Evolutionary conservation across 2,888 invertebrate genomes (phyloP), one percentile per base, ranked within the genome.

Genomic region (Aleiodes alternator): DNA sequence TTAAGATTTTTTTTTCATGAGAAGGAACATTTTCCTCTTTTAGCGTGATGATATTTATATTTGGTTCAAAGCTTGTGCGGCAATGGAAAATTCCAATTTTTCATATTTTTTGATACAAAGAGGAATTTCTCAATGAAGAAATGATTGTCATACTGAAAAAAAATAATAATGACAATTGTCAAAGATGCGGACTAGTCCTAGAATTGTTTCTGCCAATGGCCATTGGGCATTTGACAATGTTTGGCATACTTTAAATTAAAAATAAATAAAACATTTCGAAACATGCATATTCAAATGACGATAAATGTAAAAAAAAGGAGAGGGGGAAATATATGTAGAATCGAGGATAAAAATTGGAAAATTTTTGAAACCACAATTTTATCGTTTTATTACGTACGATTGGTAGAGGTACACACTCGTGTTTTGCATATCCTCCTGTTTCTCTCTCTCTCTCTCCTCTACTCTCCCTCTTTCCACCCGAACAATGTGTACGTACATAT

Each of bases 391-490:
- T 61, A 12, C 16, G 38, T 38, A 38, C 38, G 14, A 38, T 61
- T 38, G 61, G 16, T 11, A 38, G 38, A 61, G 61, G 61, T 61
- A 61, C 61, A 61, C 38, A 38, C 61, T 14, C 61, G 12, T 61
- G 61, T 61, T 61, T 61, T 61, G 61, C 61, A 61, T 61, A 38
- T 61, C 61, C 61, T 34, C 61, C 6, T 23, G 23, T 23, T 23
- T 23, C 23, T 23, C 23, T 23, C 23, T 23, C 23, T 23, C 23
- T 23, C 23, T 23, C 23, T 34, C 34, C 34, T 34, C n/a, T 6
- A 4, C 61, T 14, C 23, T 23, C 23, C 38, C 38, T 34, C 38
- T 9, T 16, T 29, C 12, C 8, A 9, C 57, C 38, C 61, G 7
- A 61, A 38, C 61, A 34, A 34, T 61, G 61, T 61, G 61, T 61